Percentiles rank a stretch among this genome's conserved stretches.
Evolutionary conservation across 2,888 invertebrate species (phyloP).

Genomic region (Drosophila flavopinicola): DNA sequence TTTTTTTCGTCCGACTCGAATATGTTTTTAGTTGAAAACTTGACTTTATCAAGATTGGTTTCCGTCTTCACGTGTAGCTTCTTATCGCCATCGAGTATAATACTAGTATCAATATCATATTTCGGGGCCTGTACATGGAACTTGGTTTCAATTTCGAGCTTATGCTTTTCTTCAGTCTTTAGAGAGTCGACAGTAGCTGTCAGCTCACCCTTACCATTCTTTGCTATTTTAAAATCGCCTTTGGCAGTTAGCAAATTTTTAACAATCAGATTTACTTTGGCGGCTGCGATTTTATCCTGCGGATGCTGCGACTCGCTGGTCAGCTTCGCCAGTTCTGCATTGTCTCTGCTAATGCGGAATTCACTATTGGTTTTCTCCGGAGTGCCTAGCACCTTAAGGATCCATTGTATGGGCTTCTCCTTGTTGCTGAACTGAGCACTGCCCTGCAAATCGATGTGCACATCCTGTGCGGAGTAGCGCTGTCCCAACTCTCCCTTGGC

Average conservation of each 20-base stretch:
- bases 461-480: constrained; percentile 73
- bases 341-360: constrained; percentile 81
- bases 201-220: constrained; percentile 88
- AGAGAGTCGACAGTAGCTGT: constrained; percentile 76
- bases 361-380: constrained; percentile 84
- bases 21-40: constrained; percentile 87
- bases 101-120: constrained; percentile 87
- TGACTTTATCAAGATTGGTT: constrained; percentile 85
- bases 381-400: constrained; percentile 71
- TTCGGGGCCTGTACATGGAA: constrained; percentile 87
- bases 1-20: constrained; percentile 85
- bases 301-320: constrained; percentile 79
- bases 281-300: constrained; percentile 82
- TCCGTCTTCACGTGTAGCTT: constrained; percentile 88
- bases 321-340: constrained; percentile 69
- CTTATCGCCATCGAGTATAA: constrained; percentile 89
- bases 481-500: constrained; percentile 81
- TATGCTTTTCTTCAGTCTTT: constrained; percentile 86
- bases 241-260: constrained; percentile 87
- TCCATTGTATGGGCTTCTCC: constrained; percentile 76
- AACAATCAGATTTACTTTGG: constrained; percentile 86
- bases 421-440: constrained; percentile 69
- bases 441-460: constrained; percentile 80
- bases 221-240: constrained; percentile 87
- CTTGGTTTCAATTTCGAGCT: constrained; percentile 87